Conservation (phyloP, 2,888 invertebrate species). For the Flexamia atlantica region DNA sequence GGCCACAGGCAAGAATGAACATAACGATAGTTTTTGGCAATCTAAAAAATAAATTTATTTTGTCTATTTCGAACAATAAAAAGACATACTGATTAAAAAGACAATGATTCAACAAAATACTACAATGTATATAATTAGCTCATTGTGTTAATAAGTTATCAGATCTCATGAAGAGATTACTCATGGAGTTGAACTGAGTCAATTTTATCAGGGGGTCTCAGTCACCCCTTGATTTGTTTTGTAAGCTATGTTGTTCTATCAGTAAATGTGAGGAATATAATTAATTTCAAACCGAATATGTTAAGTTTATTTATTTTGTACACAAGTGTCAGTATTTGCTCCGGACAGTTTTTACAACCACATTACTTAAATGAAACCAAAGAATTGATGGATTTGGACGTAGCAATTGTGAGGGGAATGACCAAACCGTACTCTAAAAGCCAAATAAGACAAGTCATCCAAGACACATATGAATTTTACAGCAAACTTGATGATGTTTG, state of each 20-base stretch:
- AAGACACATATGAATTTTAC: slow-evolving; percentile 47
- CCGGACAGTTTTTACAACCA: slow-evolving; percentile 31
- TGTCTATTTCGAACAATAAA: too few species aligned
- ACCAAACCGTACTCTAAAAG: slow-evolving; percentile 39
- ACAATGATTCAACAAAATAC: background rate
- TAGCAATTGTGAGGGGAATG: slow-evolving; percentile 38
- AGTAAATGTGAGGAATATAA: too few species aligned
- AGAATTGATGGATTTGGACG: slow-evolving; percentile 43
- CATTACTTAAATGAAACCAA: slow-evolving; percentile 41
- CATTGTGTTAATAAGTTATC: background rate
- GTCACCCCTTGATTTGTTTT: background rate
- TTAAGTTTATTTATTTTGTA: background rate
- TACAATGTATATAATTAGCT: background rate
- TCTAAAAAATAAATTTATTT: too few species aligned
- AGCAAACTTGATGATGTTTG: slow-evolving; percentile 48
- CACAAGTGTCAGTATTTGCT: background rate
- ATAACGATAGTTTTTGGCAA: too few species aligned
- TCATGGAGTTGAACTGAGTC: background rate
- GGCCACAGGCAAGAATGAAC: too few species aligned
- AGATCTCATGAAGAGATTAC: background rate
- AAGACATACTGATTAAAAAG: background rate
- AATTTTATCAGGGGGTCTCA: background rate
- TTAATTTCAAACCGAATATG: slow-evolving; percentile 9
- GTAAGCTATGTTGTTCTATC: background rate
- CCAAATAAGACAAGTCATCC: slow-evolving; percentile 33